Percentiles rank a stretch among this genome's conserved stretches.
Evolutionary conservation across 2,113 vertebrate genomes (phyloP).

Genomic region (Meleagris gallopavo): DNA sequence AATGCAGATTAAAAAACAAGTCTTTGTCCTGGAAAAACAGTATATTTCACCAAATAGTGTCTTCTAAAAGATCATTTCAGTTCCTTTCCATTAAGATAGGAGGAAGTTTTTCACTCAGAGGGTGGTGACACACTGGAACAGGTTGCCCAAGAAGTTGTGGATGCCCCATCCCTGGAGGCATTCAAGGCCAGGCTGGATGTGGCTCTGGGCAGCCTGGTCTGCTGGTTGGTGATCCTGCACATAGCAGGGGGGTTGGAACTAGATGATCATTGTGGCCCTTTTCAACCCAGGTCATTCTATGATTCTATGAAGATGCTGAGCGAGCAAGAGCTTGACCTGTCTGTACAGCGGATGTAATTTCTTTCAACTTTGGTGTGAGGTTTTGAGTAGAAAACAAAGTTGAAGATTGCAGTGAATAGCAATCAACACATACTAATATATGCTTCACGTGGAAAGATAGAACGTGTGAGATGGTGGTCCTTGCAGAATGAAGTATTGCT

Average conservation of each 20-base stretch:
- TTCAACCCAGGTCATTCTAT: too few species aligned
- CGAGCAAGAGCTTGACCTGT: neutral
- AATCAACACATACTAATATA: rapidly evolving
- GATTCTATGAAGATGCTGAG: neutral
- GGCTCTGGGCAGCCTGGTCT: too few species aligned
- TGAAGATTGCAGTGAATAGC: neutral
- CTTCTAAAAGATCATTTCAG: neutral
- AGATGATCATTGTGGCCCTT: too few species aligned
- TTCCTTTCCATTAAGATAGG: neutral
- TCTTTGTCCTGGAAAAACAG: neutral
- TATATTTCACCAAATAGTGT: neutral
- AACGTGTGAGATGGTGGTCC: neutral
- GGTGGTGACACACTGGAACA: too few species aligned
- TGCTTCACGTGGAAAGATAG: neutral
- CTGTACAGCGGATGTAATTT: neutral
- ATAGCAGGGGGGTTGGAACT: too few species aligned
- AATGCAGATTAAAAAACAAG: neutral
- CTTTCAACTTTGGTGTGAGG: neutral
- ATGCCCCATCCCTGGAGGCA: too few species aligned
- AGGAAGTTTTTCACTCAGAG: too few species aligned
- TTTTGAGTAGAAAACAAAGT: neutral
- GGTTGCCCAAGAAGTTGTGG: too few species aligned
- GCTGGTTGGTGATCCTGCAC: too few species aligned
- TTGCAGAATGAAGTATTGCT: neutral
- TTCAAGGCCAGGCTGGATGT: too few species aligned